phyloP scores from a whole-genome alignment of 2,888 invertebrate species.

The Chrysotoxum bicinctum region DNA sequence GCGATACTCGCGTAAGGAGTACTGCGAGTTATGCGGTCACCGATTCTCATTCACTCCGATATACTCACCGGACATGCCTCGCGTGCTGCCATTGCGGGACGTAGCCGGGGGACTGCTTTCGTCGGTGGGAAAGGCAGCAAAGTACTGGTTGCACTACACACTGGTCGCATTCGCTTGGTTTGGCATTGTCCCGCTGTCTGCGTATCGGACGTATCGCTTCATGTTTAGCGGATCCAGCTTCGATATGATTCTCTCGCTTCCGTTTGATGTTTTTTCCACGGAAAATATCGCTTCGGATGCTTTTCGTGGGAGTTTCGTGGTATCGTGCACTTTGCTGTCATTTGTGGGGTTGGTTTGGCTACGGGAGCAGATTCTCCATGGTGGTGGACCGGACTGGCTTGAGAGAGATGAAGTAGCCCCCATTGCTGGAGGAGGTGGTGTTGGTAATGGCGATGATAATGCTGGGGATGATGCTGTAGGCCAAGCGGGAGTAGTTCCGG shows the following conservation, averaged over 20 bases:
- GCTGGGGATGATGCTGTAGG: constrained; percentile 67
- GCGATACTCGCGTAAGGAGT: constrained; percentile 98
- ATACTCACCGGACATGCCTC: constrained; percentile 99
- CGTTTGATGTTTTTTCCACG: constrained; percentile 95
- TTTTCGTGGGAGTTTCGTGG: constrained; percentile 97
- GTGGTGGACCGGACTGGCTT: constrained; percentile 99
- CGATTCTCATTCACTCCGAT: constrained; percentile 99
- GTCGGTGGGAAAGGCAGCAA: constrained; percentile 94
- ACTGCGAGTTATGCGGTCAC: constrained; percentile 98
- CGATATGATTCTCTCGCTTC: constrained; percentile 92
- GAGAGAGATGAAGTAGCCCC: constrained; percentile 84
- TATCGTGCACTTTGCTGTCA: constrained; percentile 96
- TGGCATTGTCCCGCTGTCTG: constrained; percentile 96
- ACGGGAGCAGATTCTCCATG: constrained; percentile 98
- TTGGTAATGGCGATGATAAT: constrained; percentile 79
- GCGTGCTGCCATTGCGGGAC: constrained; percentile 95
- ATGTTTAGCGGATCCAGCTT: constrained; percentile 93
- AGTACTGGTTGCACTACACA: constrained; percentile 98
- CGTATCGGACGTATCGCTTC: constrained; percentile 96
- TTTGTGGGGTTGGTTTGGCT: constrained; percentile 99
- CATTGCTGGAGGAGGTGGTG: constrained; percentile 77
- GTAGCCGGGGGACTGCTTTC: constrained; percentile 94
- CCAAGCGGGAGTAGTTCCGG: constrained; percentile 66
- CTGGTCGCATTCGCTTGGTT: constrained; percentile 98
- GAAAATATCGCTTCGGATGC: constrained; percentile 97